phyloP scores from a whole-genome alignment of 1,140 invertebrate genomes.

The Solen grandis region DNA sequence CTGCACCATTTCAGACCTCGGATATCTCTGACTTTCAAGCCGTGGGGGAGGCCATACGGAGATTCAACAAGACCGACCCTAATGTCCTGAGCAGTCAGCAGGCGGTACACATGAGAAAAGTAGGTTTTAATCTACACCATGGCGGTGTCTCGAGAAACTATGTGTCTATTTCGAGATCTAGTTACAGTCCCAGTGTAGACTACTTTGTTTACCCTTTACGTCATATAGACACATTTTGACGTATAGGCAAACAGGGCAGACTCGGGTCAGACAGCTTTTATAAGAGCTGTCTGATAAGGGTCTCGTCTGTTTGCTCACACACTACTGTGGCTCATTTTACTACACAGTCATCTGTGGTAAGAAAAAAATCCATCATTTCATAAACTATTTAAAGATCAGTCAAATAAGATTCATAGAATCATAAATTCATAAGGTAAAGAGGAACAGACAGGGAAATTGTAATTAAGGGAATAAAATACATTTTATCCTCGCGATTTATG shows the following conservation, averaged over 20 bases:
- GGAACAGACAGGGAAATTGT: no score
- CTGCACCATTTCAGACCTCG: no score
- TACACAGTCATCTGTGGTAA: background rate
- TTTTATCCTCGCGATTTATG: no score
- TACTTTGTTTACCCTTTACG: background rate
- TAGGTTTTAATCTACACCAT: constrained; percentile 6
- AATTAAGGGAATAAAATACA: no score
- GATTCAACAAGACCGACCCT: constrained; percentile 30
- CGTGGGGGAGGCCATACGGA: constrained; percentile 36
- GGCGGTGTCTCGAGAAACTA: background rate
- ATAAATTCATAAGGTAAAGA: no score
- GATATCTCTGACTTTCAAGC: background rate
- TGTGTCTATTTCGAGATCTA: background rate
- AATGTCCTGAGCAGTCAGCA: constrained; percentile 10
- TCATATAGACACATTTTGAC: no score
- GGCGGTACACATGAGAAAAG: constrained; percentile 24
- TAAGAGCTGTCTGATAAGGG: no score
- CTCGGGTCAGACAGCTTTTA: no score
- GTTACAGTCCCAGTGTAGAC: background rate
- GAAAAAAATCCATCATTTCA: background rate
- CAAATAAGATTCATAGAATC: background rate
- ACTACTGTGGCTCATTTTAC: background rate
- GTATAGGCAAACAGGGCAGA: no score
- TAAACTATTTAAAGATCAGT: background rate
- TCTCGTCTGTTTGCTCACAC: no score